Conservation (phyloP, 2,888 invertebrate species). For the Troides aeacus region DNA sequence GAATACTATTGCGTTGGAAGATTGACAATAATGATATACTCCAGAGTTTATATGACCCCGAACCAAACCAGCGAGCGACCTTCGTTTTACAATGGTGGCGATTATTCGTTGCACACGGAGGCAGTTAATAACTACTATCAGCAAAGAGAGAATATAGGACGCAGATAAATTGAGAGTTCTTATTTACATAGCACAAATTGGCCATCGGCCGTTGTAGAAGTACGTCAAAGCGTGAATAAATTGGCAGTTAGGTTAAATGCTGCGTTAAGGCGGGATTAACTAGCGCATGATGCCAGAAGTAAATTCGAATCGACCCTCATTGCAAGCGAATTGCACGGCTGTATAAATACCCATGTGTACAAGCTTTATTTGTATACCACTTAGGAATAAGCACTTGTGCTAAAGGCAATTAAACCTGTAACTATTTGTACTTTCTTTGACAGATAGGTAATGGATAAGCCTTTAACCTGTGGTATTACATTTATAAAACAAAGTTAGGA, state of each 20-base stretch:
- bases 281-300: constrained; percentile 57
- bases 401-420: constrained; percentile 29
- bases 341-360: constrained; percentile 53
- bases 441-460: too few species aligned
- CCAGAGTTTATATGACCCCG: too few species aligned
- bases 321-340: constrained; percentile 46
- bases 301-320: constrained; percentile 52
- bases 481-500: too few species aligned
- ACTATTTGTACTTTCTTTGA: background rate
- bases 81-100: too few species aligned
- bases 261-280: constrained; percentile 45
- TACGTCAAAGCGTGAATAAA: constrained; percentile 31
- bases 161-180: constrained; percentile 18
- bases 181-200: constrained; percentile 28
- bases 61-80: too few species aligned
- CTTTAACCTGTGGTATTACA: too few species aligned
- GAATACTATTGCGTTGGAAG: too few species aligned
- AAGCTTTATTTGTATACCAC: constrained; percentile 49
- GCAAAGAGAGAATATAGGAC: background rate
- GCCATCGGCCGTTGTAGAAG: constrained; percentile 25
- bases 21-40: too few species aligned
- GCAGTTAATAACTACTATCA: background rate
- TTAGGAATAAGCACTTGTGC: constrained; percentile 36
- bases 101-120: too few species aligned
- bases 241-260: constrained; percentile 31